These are phyloP conservation scores for Sanderia malayensis DNA, from an alignment of 30 jellyfish, hydroid and myxozoan species.

Conservation along the genomic window DNA sequence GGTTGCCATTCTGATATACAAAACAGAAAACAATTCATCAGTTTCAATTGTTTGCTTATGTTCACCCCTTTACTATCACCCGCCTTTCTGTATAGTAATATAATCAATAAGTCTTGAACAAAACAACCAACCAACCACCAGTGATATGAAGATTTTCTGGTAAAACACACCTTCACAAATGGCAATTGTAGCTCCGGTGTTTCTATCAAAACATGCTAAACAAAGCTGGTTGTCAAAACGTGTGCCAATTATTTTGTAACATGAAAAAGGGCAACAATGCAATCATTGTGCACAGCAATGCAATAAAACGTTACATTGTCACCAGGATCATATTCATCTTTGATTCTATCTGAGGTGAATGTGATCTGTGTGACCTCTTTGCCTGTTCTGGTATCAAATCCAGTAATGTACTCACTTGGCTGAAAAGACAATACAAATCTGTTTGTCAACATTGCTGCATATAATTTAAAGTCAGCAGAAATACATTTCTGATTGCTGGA, in stretches of 20 bases:
- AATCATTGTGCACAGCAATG: constrained; percentile 10
- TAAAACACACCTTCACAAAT: constrained; percentile 1
- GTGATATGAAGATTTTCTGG: constrained; percentile 30
- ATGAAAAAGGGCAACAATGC: constrained; percentile 28
- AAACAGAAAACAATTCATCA: too few relatives aligned
- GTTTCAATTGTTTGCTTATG: too few relatives aligned
- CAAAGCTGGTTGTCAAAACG: constrained; percentile 18
- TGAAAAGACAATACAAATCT: too few relatives aligned
- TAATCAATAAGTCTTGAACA: too few relatives aligned
- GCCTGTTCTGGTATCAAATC: constrained; percentile 30
- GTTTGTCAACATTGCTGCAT: too few relatives aligned
- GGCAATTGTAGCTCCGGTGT: constrained; percentile 33
- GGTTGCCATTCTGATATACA: too few relatives aligned
- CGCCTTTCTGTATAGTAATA: too few relatives aligned
- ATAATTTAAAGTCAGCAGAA: too few relatives aligned
- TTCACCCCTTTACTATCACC: too few relatives aligned
- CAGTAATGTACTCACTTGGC: too few relatives aligned
- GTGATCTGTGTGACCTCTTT: neutral
- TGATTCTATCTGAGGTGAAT: constrained; percentile 33
- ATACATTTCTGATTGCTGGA: too few relatives aligned
- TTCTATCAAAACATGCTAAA: constrained; percentile 46
- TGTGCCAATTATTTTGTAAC: constrained; percentile 18
- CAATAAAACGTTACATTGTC: neutral
- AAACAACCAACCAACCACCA: constrained; percentile 9
- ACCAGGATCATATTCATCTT: neutral